These are phyloP conservation scores for Smithornis capensis DNA, from an alignment of 2,113 vertebrate genomes.

Conservation along the genomic window DNA sequence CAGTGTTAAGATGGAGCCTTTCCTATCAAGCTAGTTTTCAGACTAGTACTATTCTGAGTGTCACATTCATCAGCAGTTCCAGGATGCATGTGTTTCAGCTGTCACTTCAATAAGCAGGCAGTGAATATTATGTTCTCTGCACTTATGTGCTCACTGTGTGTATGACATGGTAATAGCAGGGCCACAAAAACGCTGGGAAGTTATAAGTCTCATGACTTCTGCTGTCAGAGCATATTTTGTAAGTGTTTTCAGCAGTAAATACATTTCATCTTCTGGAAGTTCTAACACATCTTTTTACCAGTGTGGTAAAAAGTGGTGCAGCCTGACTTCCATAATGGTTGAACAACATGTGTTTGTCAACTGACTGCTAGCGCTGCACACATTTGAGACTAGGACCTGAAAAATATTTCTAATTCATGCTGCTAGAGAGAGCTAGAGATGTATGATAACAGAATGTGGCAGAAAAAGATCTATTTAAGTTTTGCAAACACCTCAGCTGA, in stretches of 20 bases:
- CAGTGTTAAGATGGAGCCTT: neutral
- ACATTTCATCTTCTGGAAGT: neutral
- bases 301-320: neutral
- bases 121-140: neutral
- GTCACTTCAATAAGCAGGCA: neutral
- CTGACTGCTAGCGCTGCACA: neutral
- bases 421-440: neutral
- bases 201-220: neutral
- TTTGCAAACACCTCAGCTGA: constrained; percentile 20
- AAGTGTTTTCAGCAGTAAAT: neutral
- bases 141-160: accelerated
- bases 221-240: neutral
- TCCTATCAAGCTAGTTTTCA: neutral
- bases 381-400: neutral
- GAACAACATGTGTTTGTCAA: neutral
- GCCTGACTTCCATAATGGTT: neutral
- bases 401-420: neutral
- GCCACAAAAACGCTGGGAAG: neutral
- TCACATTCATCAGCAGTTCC: neutral
- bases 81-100: neutral
- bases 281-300: neutral
- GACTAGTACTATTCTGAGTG: neutral
- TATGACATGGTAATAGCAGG: neutral
- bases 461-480: constrained; percentile 6
- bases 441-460: neutral